A percentile compares a stretch with the other conserved stretches of the same genome.
These are phyloP conservation scores for Biston betularia DNA, from an alignment of 2,888 invertebrate genomes.

Conservation along the genomic window DNA sequence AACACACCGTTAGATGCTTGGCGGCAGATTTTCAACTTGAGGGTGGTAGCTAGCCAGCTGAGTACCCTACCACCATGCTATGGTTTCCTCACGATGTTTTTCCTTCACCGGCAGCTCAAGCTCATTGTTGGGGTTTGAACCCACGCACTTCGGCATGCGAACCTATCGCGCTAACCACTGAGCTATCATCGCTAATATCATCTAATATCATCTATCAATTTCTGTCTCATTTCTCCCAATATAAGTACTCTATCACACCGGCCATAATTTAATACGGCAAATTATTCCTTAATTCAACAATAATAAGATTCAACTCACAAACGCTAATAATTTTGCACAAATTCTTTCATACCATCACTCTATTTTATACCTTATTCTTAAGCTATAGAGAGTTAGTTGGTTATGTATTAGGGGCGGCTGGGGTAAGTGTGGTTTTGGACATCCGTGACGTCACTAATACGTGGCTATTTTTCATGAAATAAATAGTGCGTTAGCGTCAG, in stretches of 20 bases:
- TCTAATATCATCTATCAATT: conserved; percentile 47
- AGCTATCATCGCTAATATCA: conserved; percentile 7
- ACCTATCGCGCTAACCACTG: too few relatives aligned
- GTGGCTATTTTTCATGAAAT: conserved; percentile 70
- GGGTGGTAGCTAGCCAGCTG: too few relatives aligned
- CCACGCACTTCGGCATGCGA: too few relatives aligned
- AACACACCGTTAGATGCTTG: too few relatives aligned
- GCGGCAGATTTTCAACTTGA: too few relatives aligned
- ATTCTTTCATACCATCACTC: background rate
- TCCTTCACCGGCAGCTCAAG: too few relatives aligned
- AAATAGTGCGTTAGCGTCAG: conserved; percentile 57
- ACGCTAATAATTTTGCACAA: background rate
- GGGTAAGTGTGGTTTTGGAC: conserved; percentile 26
- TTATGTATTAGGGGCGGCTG: conserved; percentile 28
- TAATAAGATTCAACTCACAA: conserved; percentile 2
- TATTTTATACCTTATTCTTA: conserved; percentile 10
- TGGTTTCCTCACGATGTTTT: too few relatives aligned
- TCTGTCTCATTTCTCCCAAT: conserved; percentile 36
- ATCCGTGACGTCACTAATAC: conserved; percentile 55
- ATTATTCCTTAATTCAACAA: conserved; percentile 7
- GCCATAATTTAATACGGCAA: conserved; percentile 41
- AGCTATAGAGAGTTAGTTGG: background rate
- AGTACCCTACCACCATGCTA: too few relatives aligned
- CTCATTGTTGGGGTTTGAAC: too few relatives aligned
- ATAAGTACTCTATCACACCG: conserved; percentile 48